phyloP scores from a whole-genome alignment of 2,113 vertebrate genomes.

The Carettochelys insculpta region DNA sequence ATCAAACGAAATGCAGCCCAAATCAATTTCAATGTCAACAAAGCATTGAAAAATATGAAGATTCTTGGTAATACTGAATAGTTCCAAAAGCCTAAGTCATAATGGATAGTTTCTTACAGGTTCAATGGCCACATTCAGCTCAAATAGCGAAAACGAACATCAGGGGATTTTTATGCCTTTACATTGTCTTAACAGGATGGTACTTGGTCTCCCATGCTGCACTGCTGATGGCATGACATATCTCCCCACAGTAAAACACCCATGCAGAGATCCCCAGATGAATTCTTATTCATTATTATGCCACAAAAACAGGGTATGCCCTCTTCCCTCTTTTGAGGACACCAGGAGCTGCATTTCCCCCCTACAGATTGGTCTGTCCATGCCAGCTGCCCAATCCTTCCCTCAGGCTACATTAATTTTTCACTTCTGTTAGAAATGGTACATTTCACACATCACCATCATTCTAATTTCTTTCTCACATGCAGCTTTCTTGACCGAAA shows the following conservation, averaged over 20 bases:
- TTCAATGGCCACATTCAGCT: background rate
- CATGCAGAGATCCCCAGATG: background rate
- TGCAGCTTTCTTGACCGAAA: background rate
- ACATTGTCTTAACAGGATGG: background rate
- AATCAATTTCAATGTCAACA: background rate
- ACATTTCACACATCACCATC: background rate
- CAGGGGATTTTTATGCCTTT: background rate
- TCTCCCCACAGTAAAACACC: background rate
- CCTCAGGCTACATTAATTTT: background rate
- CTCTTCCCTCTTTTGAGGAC: background rate
- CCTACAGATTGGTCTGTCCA: background rate
- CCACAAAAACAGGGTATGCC: background rate
- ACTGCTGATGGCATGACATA: background rate
- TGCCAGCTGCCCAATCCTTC: background rate
- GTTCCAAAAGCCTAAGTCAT: background rate
- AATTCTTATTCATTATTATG: background rate
- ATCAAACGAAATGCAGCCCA: background rate
- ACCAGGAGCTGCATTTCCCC: accelerated
- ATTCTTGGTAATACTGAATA: too few relatives aligned
- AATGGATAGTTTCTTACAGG: background rate
- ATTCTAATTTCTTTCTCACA: background rate
- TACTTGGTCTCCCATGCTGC: background rate
- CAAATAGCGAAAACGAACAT: background rate
- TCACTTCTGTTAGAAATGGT: background rate
- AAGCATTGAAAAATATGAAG: background rate